Evolutionary conservation across 2,797 vertebrate genomes (phyloP), one percentile per base, ranked within the genome.

Genomic region (Naso thynnoides): DNA sequence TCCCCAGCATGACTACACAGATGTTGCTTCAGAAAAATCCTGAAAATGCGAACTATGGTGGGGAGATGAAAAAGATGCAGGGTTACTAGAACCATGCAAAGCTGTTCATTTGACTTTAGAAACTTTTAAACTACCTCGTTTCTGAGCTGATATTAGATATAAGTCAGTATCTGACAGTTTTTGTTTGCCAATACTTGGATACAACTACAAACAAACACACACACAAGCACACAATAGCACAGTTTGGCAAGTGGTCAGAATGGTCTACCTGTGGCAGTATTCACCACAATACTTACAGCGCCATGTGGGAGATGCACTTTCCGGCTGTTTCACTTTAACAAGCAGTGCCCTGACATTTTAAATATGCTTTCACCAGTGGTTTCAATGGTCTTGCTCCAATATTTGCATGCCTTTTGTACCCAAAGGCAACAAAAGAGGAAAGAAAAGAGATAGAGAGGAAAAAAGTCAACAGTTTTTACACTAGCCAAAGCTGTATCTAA

Each of bases 11-110:
- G 88, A 96, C 93, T 91, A 94, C 93, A 87, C 96, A 96, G 93
- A 96, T 92, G 94, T 94, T 96, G 91, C 93, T 93, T 95, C 91
- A 95, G 95, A 14, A 95, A 94, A 93, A 95, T 96, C 91, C 91
- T 93, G 85, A 94, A 94, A 84, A 94, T 92, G 73, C 86, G 89
- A 93, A 88, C 92, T 70, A 88, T 75, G 55, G 48, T 23, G 29
- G 26, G 14, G 23, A 38, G 49, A 87, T 29, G 21, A 65, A 78
- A 64, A 27, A 39, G 48, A 67, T 45, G 53, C 2, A 6, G 68
- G 24, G 39, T 16, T 39, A 55, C 13, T 50, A 31, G 48, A 61
- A 53, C 49, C 48, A 77, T 54, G 49, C 47, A 50, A 56, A 80
- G 70, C 82, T 67, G 53, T 1, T 79, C 9, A 75, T 87, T 82